Conservation (phyloP, 2,113 vertebrate species). For the Tachuris rubrigastra region DNA sequence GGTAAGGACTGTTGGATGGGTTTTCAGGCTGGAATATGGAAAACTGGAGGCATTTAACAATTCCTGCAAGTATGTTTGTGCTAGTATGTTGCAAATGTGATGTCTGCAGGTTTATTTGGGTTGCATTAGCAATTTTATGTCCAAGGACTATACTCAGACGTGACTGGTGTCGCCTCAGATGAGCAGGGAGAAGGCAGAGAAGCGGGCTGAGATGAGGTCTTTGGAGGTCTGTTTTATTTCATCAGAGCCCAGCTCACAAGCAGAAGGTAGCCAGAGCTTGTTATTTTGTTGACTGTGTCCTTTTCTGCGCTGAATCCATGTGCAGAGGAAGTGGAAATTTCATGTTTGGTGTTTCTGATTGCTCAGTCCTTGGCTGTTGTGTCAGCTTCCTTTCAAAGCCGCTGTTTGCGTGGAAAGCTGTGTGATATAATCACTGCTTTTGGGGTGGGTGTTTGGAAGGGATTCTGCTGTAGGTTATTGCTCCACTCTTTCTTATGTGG, state of each 20-base stretch:
- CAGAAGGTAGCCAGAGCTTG: neutral
- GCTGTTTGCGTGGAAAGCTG: neutral
- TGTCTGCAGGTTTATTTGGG: neutral
- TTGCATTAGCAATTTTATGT: neutral
- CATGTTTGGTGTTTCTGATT: neutral
- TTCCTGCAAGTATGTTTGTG: neutral
- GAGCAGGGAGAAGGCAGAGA: neutral
- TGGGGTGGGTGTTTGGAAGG: neutral
- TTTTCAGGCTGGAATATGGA: neutral
- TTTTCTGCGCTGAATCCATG: neutral
- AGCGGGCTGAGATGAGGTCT: neutral
- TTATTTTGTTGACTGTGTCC: neutral
- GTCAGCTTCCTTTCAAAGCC: neutral
- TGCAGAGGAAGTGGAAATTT: neutral
- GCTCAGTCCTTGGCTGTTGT: neutral
- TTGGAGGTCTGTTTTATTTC: neutral
- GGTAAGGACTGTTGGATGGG: neutral
- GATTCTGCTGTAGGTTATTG: neutral
- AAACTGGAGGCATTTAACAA: neutral
- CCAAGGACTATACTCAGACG: fast-evolving
- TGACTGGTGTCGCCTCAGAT: neutral
- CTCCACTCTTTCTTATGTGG: neutral
- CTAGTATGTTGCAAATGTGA: fast-evolving
- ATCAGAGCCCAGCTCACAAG: neutral
- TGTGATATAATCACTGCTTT: neutral